These are phyloP conservation scores for Mizuhopecten yessoensis DNA, from an alignment of 1,140 invertebrate genomes.

Conservation along the genomic window DNA sequence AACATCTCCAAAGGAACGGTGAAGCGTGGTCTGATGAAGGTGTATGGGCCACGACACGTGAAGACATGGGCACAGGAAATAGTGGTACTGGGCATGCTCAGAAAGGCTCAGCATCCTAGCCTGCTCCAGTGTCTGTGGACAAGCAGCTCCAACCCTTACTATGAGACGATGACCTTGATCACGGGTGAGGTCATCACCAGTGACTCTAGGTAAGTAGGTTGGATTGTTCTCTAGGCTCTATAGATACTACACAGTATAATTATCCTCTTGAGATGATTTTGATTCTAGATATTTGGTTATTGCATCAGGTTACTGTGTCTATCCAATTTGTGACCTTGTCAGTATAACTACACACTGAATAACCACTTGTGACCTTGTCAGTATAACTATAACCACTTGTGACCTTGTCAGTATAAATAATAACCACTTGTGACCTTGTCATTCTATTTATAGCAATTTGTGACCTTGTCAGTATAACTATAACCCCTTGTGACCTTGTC, in stretches of 20 bases:
- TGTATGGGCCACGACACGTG: constrained; percentile 74
- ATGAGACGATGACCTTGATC: constrained; percentile 80
- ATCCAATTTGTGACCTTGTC: not conserved
- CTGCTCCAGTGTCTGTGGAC: constrained; percentile 81
- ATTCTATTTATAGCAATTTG: too few relatives aligned
- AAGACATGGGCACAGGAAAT: constrained; percentile 80
- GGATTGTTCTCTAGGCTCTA: too few relatives aligned
- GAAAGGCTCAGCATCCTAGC: constrained; percentile 75
- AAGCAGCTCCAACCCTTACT: constrained; percentile 79
- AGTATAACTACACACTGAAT: too few relatives aligned
- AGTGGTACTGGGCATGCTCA: constrained; percentile 78
- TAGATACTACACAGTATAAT: too few relatives aligned
- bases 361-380: not conserved
- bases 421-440: not conserved
- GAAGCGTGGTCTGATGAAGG: constrained; percentile 76
- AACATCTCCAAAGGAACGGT: constrained; percentile 69
- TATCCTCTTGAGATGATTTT: too few relatives aligned
- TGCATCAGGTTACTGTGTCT: not conserved
- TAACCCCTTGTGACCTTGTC: not conserved
- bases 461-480: not conserved
- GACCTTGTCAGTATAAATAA: not conserved
- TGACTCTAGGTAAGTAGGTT: constrained; percentile 74
- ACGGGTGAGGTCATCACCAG: constrained; percentile 78
- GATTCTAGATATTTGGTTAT: too few relatives aligned
- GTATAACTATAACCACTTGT: not conserved